phyloP scores from a whole-genome alignment of 2,113 vertebrate species.

The Agapornis roseicollis region DNA sequence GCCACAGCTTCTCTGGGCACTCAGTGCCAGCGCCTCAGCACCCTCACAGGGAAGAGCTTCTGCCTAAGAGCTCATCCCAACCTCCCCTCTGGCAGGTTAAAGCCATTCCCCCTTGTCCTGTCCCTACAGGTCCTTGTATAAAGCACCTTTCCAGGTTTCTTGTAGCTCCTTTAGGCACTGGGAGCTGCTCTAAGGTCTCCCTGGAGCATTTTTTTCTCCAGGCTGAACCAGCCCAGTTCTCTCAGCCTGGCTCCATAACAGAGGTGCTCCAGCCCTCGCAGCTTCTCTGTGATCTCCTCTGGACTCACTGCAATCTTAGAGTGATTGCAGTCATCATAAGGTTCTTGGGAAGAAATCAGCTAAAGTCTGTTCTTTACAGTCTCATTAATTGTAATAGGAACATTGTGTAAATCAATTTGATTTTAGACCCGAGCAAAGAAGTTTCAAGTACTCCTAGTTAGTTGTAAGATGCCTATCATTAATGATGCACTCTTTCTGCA shows the following conservation, averaged over 20 bases:
- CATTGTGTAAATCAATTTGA: not conserved
- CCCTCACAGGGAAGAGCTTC: too few relatives aligned
- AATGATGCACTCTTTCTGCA: not conserved
- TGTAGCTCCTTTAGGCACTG: not conserved
- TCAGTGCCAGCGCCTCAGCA: too few relatives aligned
- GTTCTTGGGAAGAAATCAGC: not conserved
- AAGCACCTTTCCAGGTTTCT: not conserved
- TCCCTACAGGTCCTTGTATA: not conserved
- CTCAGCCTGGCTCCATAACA: not conserved
- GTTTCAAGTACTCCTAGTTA: not conserved
- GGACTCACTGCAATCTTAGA: not conserved
- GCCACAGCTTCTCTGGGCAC: too few relatives aligned
- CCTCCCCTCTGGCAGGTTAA: not conserved
- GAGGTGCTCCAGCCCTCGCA: not conserved
- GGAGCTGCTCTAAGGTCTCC: not conserved
- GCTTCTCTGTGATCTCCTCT: not conserved
- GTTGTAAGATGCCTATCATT: not conserved
- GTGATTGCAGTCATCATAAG: not conserved
- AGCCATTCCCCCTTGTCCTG: not conserved
- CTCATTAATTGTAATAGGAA: not conserved
- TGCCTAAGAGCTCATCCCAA: not conserved
- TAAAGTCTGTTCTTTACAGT: not conserved
- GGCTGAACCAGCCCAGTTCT: not conserved
- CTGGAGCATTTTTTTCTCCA: not conserved
- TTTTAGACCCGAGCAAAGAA: not conserved